Conservation (phyloP, 2,888 invertebrate species). For the Erynnis tages region DNA sequence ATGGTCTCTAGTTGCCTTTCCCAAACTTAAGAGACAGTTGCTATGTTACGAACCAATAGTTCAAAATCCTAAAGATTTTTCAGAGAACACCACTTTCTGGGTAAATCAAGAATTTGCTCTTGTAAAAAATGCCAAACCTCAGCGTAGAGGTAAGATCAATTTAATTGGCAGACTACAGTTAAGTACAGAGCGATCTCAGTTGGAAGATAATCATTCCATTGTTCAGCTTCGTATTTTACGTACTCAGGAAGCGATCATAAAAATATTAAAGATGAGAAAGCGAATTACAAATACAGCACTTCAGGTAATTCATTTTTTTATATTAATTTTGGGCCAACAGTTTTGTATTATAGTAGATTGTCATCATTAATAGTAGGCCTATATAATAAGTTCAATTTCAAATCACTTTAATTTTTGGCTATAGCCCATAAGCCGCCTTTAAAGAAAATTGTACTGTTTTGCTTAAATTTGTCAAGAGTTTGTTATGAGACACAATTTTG, state of each 20-base stretch:
- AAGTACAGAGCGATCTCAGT: slow-evolving; percentile 96
- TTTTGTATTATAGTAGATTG: not conserved
- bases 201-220: slow-evolving; percentile 99
- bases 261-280: slow-evolving; percentile 99
- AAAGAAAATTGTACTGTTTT: no score
- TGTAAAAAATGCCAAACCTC: slow-evolving; percentile 96
- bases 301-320: slow-evolving; percentile 81
- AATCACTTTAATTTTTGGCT: no score
- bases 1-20: slow-evolving; percentile 97
- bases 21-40: slow-evolving; percentile 96
- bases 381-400: no score
- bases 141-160: slow-evolving; percentile 97
- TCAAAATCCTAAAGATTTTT: slow-evolving; percentile 96
- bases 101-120: slow-evolving; percentile 98
- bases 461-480: no score
- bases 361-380: no score
- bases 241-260: slow-evolving; percentile 98
- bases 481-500: no score
- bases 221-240: slow-evolving; percentile 97
- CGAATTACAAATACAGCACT: slow-evolving; percentile 95
- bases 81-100: slow-evolving; percentile 96
- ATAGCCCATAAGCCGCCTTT: no score
- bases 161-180: slow-evolving; percentile 97
- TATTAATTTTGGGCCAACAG: not conserved
- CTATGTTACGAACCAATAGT: slow-evolving; percentile 90